Evolutionary conservation across 2,113 vertebrate species (phyloP).

Genomic region (Halichoeres trimaculatus): DNA sequence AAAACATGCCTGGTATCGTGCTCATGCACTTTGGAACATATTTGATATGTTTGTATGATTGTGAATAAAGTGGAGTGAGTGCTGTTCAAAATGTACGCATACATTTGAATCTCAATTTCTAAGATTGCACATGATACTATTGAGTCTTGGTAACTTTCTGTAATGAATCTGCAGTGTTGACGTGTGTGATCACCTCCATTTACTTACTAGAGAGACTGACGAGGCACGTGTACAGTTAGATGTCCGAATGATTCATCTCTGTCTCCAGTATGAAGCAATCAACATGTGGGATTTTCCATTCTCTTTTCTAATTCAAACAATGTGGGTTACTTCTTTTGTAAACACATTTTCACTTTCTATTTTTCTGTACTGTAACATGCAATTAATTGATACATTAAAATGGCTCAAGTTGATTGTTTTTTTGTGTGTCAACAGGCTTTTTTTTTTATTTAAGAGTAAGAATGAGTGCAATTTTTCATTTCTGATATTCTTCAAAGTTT

Average conservation of each 20-base stretch:
- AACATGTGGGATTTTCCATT: conserved; percentile 46
- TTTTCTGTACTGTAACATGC: conserved; percentile 92
- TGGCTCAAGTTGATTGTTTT: conserved; percentile 1
- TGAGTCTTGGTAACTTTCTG: conserved; percentile 22
- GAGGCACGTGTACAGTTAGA: conserved; percentile 10
- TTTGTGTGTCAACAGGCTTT: neutral
- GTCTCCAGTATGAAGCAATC: conserved; percentile 22
- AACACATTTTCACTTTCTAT: conserved; percentile 87
- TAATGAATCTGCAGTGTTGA: conserved; percentile 51
- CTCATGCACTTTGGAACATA: conserved; percentile 20
- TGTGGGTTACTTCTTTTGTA: conserved; percentile 74
- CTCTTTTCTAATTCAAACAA: conserved; percentile 78
- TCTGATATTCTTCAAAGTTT: conserved; percentile 39
- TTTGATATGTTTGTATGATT: conserved; percentile 21
- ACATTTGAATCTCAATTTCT: conserved; percentile 24
- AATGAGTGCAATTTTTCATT: conserved; percentile 21
- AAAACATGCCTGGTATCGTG: conserved; percentile 16
- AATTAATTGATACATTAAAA: conserved; percentile 91
- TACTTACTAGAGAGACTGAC: conserved; percentile 8
- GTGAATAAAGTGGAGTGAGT: conserved; percentile 27
- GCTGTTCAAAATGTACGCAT: conserved; percentile 16
- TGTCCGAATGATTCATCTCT: conserved; percentile 58
- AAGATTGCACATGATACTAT: conserved; percentile 36
- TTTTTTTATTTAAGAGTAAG: neutral
- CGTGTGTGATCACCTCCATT: conserved; percentile 24